Conservation (phyloP, 1,140 invertebrate genomes). For the Heliconius eleuchia region DNA sequence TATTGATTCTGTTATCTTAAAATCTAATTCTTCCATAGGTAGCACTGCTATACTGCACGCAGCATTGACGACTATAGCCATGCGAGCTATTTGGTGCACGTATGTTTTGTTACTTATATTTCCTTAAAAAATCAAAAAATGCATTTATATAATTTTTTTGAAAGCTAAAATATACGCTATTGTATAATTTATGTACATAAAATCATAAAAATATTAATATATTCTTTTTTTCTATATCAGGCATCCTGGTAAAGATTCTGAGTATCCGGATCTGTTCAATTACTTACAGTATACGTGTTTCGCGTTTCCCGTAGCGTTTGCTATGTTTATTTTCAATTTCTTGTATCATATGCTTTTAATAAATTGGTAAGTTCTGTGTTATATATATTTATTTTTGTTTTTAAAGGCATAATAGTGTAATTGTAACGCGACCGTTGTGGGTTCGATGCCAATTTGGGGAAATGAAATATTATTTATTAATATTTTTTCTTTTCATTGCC, state of each 20-base stretch:
- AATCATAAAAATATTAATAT: background rate
- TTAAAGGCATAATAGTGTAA: background rate
- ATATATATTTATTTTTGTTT: background rate
- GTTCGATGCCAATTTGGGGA: too few relatives aligned
- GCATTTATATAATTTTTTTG: too few relatives aligned
- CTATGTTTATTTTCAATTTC: conserved; percentile 54
- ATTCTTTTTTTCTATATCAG: conserved; percentile 41
- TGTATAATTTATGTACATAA: too few relatives aligned
- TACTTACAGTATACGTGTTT: conserved; percentile 58
- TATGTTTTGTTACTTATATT: conserved; percentile 23
- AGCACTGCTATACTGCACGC: conserved; percentile 57
- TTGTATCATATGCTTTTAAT: conserved; percentile 54
- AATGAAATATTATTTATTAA: too few relatives aligned
- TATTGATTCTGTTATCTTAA: too few relatives aligned
- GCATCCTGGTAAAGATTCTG: conserved; percentile 34
- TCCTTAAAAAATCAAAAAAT: too few relatives aligned
- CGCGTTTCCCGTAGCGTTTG: conserved; percentile 56
- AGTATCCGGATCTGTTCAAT: conserved; percentile 65
- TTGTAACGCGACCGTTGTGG: too few relatives aligned
- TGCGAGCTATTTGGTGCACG: conserved; percentile 53
- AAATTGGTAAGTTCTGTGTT: conserved; percentile 45
- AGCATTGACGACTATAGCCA: conserved; percentile 43
- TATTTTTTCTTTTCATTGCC: too few relatives aligned
- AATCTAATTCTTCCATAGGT: conserved; percentile 37
- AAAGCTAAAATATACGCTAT: too few relatives aligned